Percentiles rank a stretch among this genome's conserved stretches.
phyloP scores from a whole-genome alignment of 2,888 invertebrate genomes.

The Empis stercorea region DNA sequence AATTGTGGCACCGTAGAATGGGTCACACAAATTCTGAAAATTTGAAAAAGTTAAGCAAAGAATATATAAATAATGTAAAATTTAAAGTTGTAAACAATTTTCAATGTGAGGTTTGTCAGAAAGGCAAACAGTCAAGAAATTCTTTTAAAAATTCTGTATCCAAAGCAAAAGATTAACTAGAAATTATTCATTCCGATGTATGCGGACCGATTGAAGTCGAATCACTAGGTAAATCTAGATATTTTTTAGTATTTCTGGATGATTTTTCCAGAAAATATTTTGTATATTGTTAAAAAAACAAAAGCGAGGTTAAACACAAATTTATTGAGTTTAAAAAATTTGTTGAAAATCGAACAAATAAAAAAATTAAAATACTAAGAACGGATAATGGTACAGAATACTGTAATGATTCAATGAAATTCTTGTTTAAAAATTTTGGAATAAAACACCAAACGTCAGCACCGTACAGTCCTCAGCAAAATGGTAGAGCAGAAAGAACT shows the following conservation, averaged over 20 bases:
- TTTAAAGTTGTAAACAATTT: no score
- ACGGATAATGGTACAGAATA: constrained; percentile 5
- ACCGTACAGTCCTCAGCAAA: constrained; percentile 16
- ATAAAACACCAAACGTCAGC: background rate
- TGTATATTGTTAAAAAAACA: background rate
- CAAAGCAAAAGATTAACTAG: constrained; percentile 6
- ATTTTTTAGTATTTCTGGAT: background rate
- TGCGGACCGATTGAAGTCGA: constrained; percentile 6
- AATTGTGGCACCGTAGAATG: no score
- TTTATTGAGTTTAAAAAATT: background rate
- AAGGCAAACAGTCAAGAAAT: background rate
- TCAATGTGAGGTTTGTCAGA: no score
- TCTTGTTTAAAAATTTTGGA: background rate
- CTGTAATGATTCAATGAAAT: background rate
- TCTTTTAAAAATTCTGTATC: constrained; percentile 7
- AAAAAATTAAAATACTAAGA: constrained; percentile 6
- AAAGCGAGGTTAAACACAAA: background rate
- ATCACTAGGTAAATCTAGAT: constrained; percentile 5
- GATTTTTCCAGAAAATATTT: background rate
- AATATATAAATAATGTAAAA: no score
- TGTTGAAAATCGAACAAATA: background rate
- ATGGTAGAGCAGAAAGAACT: constrained; percentile 16
- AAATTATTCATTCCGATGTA: constrained; percentile 8
- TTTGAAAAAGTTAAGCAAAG: no score
- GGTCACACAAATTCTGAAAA: no score